A percentile compares a stretch with the other conserved stretches of the same genome.
These are phyloP conservation scores for Recurvirostra avosetta DNA, from an alignment of 2,113 vertebrate genomes.

Conservation along the genomic window DNA sequence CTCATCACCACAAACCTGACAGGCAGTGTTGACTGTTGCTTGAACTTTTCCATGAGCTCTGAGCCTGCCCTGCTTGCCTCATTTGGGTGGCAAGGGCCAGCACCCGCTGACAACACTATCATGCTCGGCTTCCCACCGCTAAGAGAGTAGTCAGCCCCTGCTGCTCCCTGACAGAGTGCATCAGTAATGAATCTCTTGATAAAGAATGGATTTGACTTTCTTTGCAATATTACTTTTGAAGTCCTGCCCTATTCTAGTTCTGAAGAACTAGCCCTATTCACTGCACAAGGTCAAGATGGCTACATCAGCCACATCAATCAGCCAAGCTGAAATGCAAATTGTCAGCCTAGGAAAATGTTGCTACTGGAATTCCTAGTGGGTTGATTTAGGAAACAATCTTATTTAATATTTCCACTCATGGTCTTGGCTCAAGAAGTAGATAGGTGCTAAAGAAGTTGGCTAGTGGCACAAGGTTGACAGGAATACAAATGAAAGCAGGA, in stretches of 20 bases:
- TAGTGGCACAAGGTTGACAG: neutral
- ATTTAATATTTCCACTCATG: neutral
- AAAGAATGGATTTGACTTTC: neutral
- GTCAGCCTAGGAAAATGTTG: neutral
- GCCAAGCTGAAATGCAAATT: neutral
- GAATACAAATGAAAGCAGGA: neutral
- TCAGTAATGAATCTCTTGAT: neutral
- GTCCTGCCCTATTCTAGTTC: neutral
- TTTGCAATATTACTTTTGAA: neutral
- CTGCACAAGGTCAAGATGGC: neutral
- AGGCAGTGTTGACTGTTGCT: neutral
- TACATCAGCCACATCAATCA: neutral
- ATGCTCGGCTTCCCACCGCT: rapidly evolving
- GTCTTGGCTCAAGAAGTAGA: neutral
- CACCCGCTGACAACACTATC: rapidly evolving
- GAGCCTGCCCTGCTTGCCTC: neutral
- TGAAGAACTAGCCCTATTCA: neutral
- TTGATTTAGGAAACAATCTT: neutral
- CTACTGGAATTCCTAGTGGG: neutral
- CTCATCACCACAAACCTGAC: neutral
- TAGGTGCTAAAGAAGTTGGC: neutral
- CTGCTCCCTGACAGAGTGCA: neutral
- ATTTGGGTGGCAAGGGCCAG: neutral
- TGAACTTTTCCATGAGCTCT: neutral
- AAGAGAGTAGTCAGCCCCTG: neutral